Evolutionary conservation across 2,113 vertebrate species (phyloP).

Genomic region (Catagonus wagneri): DNA sequence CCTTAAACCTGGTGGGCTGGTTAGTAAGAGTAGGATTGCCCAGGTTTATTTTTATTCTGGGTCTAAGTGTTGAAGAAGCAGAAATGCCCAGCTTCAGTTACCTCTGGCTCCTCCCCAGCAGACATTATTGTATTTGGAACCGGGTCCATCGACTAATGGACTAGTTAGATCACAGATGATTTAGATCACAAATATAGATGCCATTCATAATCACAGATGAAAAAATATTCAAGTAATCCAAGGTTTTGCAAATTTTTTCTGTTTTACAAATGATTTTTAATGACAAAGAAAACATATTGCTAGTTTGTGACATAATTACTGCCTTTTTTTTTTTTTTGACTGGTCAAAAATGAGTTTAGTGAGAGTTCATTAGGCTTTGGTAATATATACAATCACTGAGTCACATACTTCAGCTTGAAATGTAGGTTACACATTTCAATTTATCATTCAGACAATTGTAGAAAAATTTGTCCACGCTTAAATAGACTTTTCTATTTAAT

Average conservation of each 20-base stretch:
- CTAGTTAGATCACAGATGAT: neutral
- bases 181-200: neutral
- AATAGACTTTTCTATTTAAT: neutral
- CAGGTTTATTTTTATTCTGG: neutral
- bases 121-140: neutral
- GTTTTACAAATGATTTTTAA: conserved; percentile 28
- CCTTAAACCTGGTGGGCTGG: neutral
- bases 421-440: conserved; percentile 52
- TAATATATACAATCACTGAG: conserved; percentile 46
- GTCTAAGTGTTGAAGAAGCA: neutral
- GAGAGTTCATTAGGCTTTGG: conserved; percentile 50
- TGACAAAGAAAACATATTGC: conserved; percentile 69
- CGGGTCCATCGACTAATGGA: neutral
- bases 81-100: neutral
- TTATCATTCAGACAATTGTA: neutral
- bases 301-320: conserved; percentile 64
- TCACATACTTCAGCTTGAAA: conserved; percentile 41
- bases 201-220: neutral
- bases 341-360: conserved; percentile 72
- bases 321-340: conserved; percentile 61
- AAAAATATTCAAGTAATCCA: neutral
- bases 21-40: neutral
- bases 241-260: neutral
- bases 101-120: neutral
- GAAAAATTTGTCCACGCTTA: neutral